These are phyloP conservation scores for Planiliza haematocheilus DNA, from an alignment of 2,113 vertebrate genomes.

Conservation along the genomic window DNA sequence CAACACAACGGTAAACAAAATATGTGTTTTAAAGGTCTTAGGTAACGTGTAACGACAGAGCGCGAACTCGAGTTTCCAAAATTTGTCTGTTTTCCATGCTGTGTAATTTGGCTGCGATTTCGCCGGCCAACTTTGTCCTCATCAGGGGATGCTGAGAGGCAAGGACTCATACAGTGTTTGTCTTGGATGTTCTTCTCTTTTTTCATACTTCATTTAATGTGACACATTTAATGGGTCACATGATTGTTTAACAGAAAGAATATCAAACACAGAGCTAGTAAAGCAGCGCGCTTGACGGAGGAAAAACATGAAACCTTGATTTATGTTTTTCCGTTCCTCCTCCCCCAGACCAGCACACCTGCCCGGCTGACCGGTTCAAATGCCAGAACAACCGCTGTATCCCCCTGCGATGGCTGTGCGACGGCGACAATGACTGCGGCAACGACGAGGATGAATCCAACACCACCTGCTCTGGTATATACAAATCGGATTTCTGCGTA, in stretches of 20 bases:
- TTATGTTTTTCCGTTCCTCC: not conserved
- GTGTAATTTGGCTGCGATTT: conserved; percentile 29
- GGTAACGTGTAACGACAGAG: conserved; percentile 40
- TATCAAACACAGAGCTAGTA: not conserved
- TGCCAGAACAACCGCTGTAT: conserved; percentile 98
- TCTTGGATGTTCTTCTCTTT: conserved; percentile 3
- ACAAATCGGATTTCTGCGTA: not conserved
- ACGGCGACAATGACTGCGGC: conserved; percentile 96
- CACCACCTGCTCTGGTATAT: conserved; percentile 92
- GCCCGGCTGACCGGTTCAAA: conserved; percentile 95
- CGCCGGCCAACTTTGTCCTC: conserved; percentile 32
- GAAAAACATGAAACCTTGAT: not conserved
- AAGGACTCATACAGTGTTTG: conserved; percentile 23
- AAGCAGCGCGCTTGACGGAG: not conserved
- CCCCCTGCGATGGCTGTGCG: conserved; percentile 96
- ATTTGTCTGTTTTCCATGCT: conserved; percentile 56
- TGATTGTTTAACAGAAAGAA: not conserved
- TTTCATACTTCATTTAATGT: conserved; percentile 11
- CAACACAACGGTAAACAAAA: conserved; percentile 63
- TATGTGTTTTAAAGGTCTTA: conserved; percentile 24
- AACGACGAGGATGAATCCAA: conserved; percentile 97
- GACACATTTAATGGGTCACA: not conserved
- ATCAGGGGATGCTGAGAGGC: conserved; percentile 24
- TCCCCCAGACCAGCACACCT: conserved; percentile 94
- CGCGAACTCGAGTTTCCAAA: conserved; percentile 49